phyloP scores from a whole-genome alignment of 2,113 vertebrate species.

The Mus spicilegus region DNA sequence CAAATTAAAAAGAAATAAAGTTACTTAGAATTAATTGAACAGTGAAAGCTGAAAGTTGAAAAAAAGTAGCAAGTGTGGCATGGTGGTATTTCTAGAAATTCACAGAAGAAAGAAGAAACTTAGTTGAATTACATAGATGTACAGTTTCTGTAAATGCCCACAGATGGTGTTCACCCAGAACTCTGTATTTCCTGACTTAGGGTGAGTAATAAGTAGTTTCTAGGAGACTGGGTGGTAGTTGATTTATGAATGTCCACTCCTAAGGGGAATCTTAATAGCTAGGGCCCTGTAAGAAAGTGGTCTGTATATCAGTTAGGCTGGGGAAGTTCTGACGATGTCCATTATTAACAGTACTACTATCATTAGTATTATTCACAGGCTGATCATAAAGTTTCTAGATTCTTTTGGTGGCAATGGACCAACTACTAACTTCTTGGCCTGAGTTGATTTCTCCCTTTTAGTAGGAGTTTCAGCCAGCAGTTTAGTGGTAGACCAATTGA shows the following conservation, averaged over 20 bases:
- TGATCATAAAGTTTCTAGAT: conserved; percentile 46
- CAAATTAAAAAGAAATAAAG: neutral
- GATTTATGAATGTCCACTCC: neutral
- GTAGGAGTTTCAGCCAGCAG: neutral
- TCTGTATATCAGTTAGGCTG: neutral
- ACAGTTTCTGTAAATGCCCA: neutral
- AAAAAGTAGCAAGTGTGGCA: neutral
- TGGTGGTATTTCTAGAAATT: neutral
- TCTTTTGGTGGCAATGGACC: neutral
- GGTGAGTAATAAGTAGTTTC: neutral
- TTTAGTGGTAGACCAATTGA: conserved; percentile 46
- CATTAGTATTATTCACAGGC: neutral
- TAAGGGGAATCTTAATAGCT: neutral
- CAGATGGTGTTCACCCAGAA: neutral
- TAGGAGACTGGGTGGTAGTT: neutral
- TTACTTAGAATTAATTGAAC: conserved; percentile 34
- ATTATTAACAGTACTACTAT: neutral
- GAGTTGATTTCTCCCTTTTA: conserved; percentile 42
- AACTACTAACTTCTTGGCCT: conserved; percentile 2
- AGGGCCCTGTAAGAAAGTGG: neutral
- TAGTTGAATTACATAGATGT: neutral
- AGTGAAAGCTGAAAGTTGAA: neutral
- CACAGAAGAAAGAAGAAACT: neutral
- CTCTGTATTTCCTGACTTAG: neutral
- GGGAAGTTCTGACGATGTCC: neutral